Base-by-base conservation (phyloP, 2,888 invertebrate species). In the Atrina japonica region DNA sequence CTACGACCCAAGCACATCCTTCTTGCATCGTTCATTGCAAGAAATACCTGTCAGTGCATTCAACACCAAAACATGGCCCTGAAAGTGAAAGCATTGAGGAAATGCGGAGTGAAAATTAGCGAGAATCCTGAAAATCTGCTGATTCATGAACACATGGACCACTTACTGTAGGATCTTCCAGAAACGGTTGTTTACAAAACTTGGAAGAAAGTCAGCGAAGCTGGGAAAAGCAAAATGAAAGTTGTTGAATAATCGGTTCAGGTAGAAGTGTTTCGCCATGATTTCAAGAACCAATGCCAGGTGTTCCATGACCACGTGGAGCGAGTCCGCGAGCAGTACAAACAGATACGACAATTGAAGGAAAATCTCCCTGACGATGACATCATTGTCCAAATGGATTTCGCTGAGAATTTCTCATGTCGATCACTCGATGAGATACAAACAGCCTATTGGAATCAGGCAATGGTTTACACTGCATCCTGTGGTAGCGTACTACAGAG, bases 371-470 rank as follows among this genome's bases (percentile, higher is more conserved):
- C 52, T 25, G 41, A 68, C 9, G 16, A 67, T 21, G 63, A 77
- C 16, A 29, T 78, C 5, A 58, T 78, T 18, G 27, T 77, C 6
- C 68, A 78, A 21, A 78, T 80, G 75, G 78, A 80, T 30, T 78
- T 78, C 59, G 66, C 76, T 2, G 77, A 79, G 29, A 79, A 79
- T 41, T 79, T 65, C 52, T 59, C 66, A 0, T 81, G 78, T 49
- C 35, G 65, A 16, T 40, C 70, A 11, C 23, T 63, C 11, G 69
- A 76, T 29, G 76, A 79, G 40, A 63, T 81, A 5, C 79, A 78
- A 59, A 72, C 55, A 0, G 74, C 74, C 1, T 72, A 78, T 43
- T 71, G 68, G 75, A 73, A 64, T 41, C 69, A 69, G 41, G 58
- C 67, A 0, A n/a, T 23, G 21, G 69, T 75, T n/a, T 1, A 77